Base-by-base conservation (phyloP, 2,113 vertebrate genomes). In the Halichoerus grypus region DNA sequence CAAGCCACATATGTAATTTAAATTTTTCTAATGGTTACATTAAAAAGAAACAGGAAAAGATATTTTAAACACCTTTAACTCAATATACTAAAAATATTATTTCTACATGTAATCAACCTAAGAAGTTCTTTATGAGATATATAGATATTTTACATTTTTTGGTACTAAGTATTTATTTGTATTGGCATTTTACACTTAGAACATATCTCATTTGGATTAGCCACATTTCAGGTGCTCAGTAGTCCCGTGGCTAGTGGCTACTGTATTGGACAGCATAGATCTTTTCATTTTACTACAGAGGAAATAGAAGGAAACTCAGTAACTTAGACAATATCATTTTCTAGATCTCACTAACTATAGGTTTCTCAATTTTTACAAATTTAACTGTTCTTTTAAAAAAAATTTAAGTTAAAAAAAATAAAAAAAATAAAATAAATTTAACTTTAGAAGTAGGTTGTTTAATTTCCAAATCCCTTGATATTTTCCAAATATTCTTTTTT, bases 21-120 rank as follows among this genome's bases (percentile, higher is more conserved):
- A 61, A 65, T 33, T 63, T 63, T 79, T 81, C n/a, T 91, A 72
- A 16, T 86, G 61, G 21, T 67, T 53, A 92, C 42, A 46, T 86
- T 31, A 72, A 86, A 57, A 96, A 57, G 51, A 76, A 93, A 74
- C 16, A 36, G 49, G 49, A 67, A 82, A 82, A 88, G 15, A 4
- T 77, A 33, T 49, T 88, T 71, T 95, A 63, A 95, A 26, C 39
- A n/a, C 33, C 71, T 92, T 90, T 91, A 53, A 90, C 26, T 21
- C 55, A 72, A 31, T 80, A 53, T 80, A 72, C 80, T 87, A 59
- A 42, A 86, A 51, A 15, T 80, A 83, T 57, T 53, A n/a, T 89
- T 89, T 77, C 79, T 84, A 10, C 12, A 71, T 90, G 53, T 77
- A 84, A 14, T 81, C n/a, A 88, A 96, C 63, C 18, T 61, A 57